Evolutionary conservation across 2,888 invertebrate genomes (phyloP).

Genomic region (Spodoptera littoralis): DNA sequence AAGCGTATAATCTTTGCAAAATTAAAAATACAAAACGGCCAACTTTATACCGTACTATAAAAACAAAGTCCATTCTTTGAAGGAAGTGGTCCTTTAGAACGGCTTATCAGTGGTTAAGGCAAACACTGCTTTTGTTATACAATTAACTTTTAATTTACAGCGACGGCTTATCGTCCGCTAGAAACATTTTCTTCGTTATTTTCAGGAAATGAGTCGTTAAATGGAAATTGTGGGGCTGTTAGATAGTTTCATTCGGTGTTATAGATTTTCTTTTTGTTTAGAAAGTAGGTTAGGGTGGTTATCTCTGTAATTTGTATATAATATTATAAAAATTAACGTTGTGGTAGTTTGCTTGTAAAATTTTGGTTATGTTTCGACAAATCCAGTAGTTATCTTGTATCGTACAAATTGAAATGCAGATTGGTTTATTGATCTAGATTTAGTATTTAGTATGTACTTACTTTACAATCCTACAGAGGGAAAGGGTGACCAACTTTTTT

Average conservation of each 20-base stretch:
- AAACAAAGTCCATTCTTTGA: slow-evolving; percentile 60
- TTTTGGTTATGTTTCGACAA: no score
- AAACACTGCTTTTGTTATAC: slow-evolving; percentile 73
- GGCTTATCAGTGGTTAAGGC: slow-evolving; percentile 70
- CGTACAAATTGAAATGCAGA: neutral
- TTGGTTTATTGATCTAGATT: no score
- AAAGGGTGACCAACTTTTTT: no score
- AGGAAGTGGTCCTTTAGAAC: slow-evolving; percentile 64
- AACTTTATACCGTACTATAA: slow-evolving; percentile 42
- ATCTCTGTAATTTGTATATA: slow-evolving; percentile 2
- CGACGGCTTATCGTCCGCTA: slow-evolving; percentile 62
- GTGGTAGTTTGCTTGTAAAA: no score
- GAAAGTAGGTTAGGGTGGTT: slow-evolving; percentile 3
- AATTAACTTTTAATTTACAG: slow-evolving; percentile 78
- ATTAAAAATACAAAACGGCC: slow-evolving; percentile 42
- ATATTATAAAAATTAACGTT: slow-evolving; percentile 11
- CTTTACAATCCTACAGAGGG: no score
- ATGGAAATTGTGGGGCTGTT: slow-evolving; percentile 45
- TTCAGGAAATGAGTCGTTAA: slow-evolving; percentile 66
- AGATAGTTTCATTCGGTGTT: slow-evolving; percentile 29
- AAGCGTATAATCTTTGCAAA: slow-evolving; percentile 54
- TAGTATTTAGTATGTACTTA: no score
- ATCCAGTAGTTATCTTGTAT: no score
- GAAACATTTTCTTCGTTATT: slow-evolving; percentile 67
- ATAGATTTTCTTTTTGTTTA: slow-evolving; percentile 21